A percentile compares a stretch with the other conserved stretches of the same genome.
phyloP scores from a whole-genome alignment of 2,888 invertebrate genomes.

The Synanthedon myopaeformis region DNA sequence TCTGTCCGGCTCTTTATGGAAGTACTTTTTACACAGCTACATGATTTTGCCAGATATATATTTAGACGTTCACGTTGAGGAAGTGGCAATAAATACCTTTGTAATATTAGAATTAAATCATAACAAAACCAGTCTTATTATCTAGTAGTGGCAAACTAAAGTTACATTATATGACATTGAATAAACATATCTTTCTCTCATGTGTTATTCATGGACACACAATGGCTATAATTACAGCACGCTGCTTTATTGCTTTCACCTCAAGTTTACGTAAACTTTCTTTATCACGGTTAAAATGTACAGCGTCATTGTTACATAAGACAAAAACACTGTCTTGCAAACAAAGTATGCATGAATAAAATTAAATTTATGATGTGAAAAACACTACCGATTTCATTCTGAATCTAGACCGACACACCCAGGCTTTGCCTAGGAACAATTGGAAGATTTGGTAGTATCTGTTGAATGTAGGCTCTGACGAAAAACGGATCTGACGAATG shows the following conservation, averaged over 20 bases:
- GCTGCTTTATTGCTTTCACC: constrained; percentile 48
- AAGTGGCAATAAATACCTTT: too few relatives aligned
- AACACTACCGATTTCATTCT: too few relatives aligned
- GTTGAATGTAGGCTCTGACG: too few relatives aligned
- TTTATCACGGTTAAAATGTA: constrained; percentile 28
- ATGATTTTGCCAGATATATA: too few relatives aligned
- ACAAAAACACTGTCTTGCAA: neutral
- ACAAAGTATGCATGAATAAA: neutral
- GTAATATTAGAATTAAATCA: too few relatives aligned
- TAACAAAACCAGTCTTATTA: neutral
- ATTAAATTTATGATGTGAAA: too few relatives aligned
- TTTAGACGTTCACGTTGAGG: too few relatives aligned
- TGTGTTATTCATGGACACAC: constrained; percentile 45
- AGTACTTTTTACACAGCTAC: neutral
- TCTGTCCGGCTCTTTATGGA: too few relatives aligned
- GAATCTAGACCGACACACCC: too few relatives aligned
- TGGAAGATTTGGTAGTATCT: too few relatives aligned
- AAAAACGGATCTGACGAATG: too few relatives aligned
- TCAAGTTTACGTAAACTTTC: constrained; percentile 49
- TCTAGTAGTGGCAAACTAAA: constrained; percentile 13
- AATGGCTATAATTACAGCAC: constrained; percentile 47
- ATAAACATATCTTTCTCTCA: constrained; percentile 33
- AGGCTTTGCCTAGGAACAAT: too few relatives aligned
- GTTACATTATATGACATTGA: constrained; percentile 36
- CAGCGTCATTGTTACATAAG: constrained; percentile 1